A percentile compares a stretch with the other conserved stretches of the same genome.
Evolutionary conservation across 2,888 invertebrate species (phyloP).

Genomic region (Melanostoma mellinum): DNA sequence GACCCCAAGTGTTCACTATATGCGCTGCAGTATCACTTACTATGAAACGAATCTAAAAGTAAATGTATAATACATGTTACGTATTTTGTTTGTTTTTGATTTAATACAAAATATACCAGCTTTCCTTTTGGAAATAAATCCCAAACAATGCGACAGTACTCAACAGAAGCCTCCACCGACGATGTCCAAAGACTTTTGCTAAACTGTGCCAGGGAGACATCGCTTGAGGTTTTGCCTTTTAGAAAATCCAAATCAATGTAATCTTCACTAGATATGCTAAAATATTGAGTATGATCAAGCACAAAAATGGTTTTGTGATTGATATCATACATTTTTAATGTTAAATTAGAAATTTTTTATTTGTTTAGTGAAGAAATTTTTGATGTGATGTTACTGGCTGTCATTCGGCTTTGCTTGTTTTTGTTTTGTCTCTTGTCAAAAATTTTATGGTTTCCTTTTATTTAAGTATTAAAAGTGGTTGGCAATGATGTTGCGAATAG

Average conservation of each 20-base stretch:
- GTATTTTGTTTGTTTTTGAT: not conserved
- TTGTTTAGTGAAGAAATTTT: constrained; percentile 3
- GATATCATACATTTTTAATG: constrained; percentile 80
- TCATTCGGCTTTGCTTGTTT: constrained; percentile 29
- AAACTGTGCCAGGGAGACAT: constrained; percentile 90
- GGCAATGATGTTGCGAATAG: too few species aligned
- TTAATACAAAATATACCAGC: constrained; percentile 84
- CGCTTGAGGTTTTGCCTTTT: constrained; percentile 84
- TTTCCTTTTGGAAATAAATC: constrained; percentile 97
- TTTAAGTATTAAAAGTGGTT: too few species aligned
- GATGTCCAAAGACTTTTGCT: constrained; percentile 98
- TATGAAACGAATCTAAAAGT: constrained; percentile 89
- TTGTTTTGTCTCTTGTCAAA: too few species aligned
- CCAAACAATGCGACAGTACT: constrained; percentile 98
- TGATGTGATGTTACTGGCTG: constrained; percentile 6
- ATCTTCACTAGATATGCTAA: constrained; percentile 86
- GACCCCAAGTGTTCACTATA: constrained; percentile 92
- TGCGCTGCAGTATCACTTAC: constrained; percentile 94
- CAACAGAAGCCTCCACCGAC: constrained; percentile 96
- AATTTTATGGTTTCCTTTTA: too few species aligned
- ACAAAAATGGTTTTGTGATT: constrained; percentile 98
- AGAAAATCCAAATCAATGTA: constrained; percentile 80
- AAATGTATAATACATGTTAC: constrained; percentile 15
- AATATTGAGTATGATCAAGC: constrained; percentile 95
- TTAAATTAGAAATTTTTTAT: constrained; percentile 25